Base-by-base conservation (phyloP, 2,797 vertebrate genomes). In the Choloepus didactylus region DNA sequence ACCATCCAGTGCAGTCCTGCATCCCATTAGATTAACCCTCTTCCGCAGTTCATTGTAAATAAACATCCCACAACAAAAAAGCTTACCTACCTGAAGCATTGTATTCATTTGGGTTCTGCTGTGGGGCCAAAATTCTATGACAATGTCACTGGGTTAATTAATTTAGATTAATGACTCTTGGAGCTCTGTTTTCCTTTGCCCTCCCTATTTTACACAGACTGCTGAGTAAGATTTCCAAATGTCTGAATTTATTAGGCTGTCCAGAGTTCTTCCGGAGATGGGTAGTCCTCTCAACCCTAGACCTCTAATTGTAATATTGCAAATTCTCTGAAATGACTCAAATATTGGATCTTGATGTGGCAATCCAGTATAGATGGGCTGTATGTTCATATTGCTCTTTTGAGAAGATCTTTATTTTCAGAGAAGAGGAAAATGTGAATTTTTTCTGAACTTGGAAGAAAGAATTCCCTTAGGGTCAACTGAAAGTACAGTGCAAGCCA, bases 61-160 rank as follows among this genome's bases (percentile, higher is more conserved):
- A 97, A 96, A 97, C 95, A 96, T 91, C 84, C 81, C 85, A 92
- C 82, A 80, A 94, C 84, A 79, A 87, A 94, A 96, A 90, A 92
- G 90, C 92, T 94, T 93, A 97, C 97, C 97, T 97, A 96, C 93
- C 95, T 97, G 95, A 97, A 97, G 69, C 87, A 84, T 93, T 93
- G 89, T 86, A 94, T 95, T 96, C 85, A 88, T 91, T 87, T 90
- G 77, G 46, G 86, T 93, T 97, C 81, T 91, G 92, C 88, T 94
- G 73, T 89, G 41, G 75, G 66, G 19, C 69, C 94, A 87, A 96
- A 96, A 95, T 97, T 98, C 95, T 98, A 96, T 98, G 98, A 98
- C 97, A 98, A 86, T 98, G 98, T 98, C 97, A 97, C 96, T 91
- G 73, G 97, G 97, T 98, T 98, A 98, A 98, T 98, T 98, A 98